A percentile compares a stretch with the other conserved stretches of the same genome.
Evolutionary conservation across 2,888 invertebrate genomes (phyloP).

Genomic region (Sicus ferrugineus): DNA sequence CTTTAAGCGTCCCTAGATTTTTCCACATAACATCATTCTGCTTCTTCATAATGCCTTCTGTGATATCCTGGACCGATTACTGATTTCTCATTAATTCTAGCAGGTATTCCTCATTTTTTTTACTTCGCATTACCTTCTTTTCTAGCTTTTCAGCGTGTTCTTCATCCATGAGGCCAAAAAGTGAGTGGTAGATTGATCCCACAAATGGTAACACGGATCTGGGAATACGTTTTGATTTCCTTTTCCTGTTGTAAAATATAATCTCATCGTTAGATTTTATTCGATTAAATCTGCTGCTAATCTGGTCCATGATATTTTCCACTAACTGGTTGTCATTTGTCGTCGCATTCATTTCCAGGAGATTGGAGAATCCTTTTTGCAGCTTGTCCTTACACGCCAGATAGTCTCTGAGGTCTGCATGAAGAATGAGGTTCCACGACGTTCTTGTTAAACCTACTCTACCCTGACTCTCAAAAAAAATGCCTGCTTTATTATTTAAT

Average conservation of each 20-base stretch:
- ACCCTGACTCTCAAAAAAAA: constrained; percentile 9
- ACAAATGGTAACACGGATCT: constrained; percentile 3
- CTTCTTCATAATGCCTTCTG: constrained; percentile 1
- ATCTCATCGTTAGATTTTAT: neutral
- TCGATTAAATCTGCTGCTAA: neutral
- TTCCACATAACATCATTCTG: constrained; percentile 1
- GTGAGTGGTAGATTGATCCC: neutral
- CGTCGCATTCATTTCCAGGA: neutral
- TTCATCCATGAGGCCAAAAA: constrained; percentile 7
- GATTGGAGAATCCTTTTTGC: neutral
- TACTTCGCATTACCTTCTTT: neutral
- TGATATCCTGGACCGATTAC: neutral
- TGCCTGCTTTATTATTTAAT: constrained; percentile 2
- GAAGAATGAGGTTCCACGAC: constrained; percentile 1
- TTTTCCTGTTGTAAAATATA: constrained; percentile 1
- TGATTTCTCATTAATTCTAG: neutral
- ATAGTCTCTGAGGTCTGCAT: neutral
- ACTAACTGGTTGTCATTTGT: neutral
- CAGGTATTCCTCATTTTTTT: neutral
- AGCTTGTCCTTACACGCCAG: neutral
- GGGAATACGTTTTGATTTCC: neutral
- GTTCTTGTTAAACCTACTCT: neutral
- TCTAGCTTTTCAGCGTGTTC: neutral
- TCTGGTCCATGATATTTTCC: neutral
- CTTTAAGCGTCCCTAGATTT: neutral